Evolutionary conservation across 2,888 invertebrate genomes (phyloP), one percentile per base, ranked within the genome.

Genomic region (Caenorhabditis sp.): DNA sequence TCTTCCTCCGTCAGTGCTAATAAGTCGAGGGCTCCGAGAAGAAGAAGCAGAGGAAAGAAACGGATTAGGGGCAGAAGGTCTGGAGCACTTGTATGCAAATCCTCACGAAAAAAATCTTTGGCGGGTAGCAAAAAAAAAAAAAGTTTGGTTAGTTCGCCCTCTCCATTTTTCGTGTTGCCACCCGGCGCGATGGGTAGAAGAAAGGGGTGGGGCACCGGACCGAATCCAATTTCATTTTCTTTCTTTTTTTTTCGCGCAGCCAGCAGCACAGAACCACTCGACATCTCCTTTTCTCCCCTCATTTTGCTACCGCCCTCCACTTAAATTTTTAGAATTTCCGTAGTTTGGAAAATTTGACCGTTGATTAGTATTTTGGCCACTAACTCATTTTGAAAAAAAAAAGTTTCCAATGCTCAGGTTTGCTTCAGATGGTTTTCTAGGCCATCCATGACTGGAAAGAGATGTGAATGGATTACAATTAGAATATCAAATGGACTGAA

Each of bases 161-260:
- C n/a, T n/a, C n/a, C n/a, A 58, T 58, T 44, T 58, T 61, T 28
- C 51, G 31, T 56, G 19, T 28, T 24, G 54, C 54, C 54, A 24
- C 54, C 54, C 24, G 10, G 12, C 10, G 6, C 12, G 38, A 12
- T 7, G 38, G 12, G 12, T 12, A 10, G 38, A 38, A 14, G 54
- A 26, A 26, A 26, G 54, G 26, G 54, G 54, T 14, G 28, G 35
- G 64, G 54, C 74, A 64, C 63, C 69, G 77, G 68, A 64, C 63
- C 69, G 77, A 77, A 77, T 77, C 77, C 77, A 77, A 77, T 77
- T 77, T 77, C 77, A 77, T 77, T 77, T 77, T 69, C 59, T 41
- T 28, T 58, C 19, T 31, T 24, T 59, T 47, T 44, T 59, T 19
- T 47, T 16, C 59, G 22, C 54, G 38, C 38, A 38, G 8, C 31